Evolutionary conservation across 1,140 invertebrate genomes (phyloP).

Genomic region (Chymomyza costata): DNA sequence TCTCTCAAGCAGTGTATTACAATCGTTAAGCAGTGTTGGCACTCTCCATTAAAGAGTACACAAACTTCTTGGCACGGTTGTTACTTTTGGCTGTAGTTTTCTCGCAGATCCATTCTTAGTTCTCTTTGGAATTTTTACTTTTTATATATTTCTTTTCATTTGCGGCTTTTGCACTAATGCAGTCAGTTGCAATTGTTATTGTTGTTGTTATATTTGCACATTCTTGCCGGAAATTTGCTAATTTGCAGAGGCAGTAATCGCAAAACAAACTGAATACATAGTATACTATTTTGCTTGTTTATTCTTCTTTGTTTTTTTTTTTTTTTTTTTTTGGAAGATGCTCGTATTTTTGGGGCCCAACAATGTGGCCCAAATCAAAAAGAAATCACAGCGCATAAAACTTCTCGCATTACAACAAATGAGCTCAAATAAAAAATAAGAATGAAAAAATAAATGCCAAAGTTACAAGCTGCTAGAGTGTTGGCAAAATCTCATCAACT

Average conservation of each 20-base stretch:
- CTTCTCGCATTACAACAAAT: slow-evolving; percentile 65
- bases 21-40: no score
- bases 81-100: no score
- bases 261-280: no score
- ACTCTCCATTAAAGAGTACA: no score
- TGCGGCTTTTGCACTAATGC: neutral
- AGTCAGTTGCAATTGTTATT: slow-evolving; percentile 1
- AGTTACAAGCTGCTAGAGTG: slow-evolving; percentile 24
- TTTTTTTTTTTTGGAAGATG: no score
- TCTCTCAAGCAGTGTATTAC: no score
- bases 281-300: no score
- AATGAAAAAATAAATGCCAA: no score
- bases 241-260: no score
- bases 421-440: slow-evolving; percentile 50
- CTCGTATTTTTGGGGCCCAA: no score
- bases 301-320: no score
- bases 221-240: neutral
- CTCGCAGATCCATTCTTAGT: neutral
- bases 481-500: slow-evolving; percentile 54
- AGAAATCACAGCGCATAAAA: slow-evolving; percentile 63
- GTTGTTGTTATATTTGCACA: slow-evolving; percentile 1
- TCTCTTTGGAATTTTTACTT: neutral
- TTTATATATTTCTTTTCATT: neutral
- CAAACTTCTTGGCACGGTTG: no score
- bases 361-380: slow-evolving; percentile 47